Conservation (phyloP, 1,140 invertebrate species). For the Olivierus martensii region DNA sequence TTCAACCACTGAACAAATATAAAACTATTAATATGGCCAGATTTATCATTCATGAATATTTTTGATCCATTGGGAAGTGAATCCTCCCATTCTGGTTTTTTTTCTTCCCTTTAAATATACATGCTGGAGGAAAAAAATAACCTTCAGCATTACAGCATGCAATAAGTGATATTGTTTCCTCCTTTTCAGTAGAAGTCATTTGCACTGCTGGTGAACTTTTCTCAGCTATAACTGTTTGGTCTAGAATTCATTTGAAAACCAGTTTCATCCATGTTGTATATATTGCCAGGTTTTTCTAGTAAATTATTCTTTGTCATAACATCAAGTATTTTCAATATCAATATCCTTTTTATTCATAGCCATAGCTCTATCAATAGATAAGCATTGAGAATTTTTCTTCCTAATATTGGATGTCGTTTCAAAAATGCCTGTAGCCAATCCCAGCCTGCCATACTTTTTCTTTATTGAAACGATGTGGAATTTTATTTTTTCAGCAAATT, state of each 20-base stretch:
- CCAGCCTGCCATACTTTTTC: background rate
- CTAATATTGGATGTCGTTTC: background rate
- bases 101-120: background rate
- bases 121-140: background rate
- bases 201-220: background rate
- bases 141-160: background rate
- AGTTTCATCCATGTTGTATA: background rate
- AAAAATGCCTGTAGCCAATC: background rate
- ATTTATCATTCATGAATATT: background rate
- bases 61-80: background rate
- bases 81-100: background rate
- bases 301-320: background rate
- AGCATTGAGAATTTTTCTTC: background rate
- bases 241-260: background rate
- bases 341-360: background rate
- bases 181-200: background rate
- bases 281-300: background rate
- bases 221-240: background rate
- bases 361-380: background rate
- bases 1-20: too few relatives aligned
- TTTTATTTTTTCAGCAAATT: background rate
- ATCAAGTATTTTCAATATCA: background rate
- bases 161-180: background rate
- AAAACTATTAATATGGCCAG: too few relatives aligned
- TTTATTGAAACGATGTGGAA: background rate